These are phyloP conservation scores for Corythaeola cristata DNA, from an alignment of 2,113 vertebrate species.

Conservation along the genomic window DNA sequence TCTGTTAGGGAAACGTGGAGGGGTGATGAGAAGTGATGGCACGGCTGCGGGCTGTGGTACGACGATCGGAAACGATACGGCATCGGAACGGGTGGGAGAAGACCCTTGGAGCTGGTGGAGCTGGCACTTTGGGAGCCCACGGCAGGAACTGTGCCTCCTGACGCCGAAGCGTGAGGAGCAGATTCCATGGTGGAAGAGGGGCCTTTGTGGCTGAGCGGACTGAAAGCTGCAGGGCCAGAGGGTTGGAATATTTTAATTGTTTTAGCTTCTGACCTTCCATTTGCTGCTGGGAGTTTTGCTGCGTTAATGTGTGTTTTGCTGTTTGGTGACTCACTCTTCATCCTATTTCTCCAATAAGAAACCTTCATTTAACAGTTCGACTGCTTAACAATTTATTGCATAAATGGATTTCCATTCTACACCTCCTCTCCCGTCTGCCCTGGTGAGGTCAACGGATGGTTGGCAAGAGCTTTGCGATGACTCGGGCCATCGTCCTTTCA, in stretches of 20 bases:
- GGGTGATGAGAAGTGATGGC: not conserved
- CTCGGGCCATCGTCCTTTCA: not conserved
- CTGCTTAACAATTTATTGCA: conserved; percentile 50
- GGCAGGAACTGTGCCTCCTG: not conserved
- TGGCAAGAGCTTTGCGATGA: conserved; percentile 7
- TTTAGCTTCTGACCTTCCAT: not conserved
- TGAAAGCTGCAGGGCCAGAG: not conserved
- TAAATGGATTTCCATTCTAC: conserved; percentile 33
- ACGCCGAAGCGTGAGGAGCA: not conserved
- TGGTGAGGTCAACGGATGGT: not conserved
- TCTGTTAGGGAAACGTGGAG: not conserved
- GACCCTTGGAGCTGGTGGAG: not conserved
- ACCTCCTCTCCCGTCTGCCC: conserved; percentile 14
- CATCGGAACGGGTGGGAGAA: rapidly evolving
- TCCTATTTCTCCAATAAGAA: not conserved
- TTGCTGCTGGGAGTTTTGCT: not conserved
- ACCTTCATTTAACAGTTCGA: conserved; percentile 7
- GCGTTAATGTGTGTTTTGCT: not conserved
- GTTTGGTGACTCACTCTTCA: not conserved
- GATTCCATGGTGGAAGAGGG: not conserved
- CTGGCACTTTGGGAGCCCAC: not conserved
- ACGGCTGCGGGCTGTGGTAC: not conserved
- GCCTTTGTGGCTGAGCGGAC: not conserved
- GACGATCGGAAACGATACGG: rapidly evolving
- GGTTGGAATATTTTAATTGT: not conserved